Conservation (phyloP, 2,113 vertebrate species). For the Centrocercus urophasianus region DNA sequence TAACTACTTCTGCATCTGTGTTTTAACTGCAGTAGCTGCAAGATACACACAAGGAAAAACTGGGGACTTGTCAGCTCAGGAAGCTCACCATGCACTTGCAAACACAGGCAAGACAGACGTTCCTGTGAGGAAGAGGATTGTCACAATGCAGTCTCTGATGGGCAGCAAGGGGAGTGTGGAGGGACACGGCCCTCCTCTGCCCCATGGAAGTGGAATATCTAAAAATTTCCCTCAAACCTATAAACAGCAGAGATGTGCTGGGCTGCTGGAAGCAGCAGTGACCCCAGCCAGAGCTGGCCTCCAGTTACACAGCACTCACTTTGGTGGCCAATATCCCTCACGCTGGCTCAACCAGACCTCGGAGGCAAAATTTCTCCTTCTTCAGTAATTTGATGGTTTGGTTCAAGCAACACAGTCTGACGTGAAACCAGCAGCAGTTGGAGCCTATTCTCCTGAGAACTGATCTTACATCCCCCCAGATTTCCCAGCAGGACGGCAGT, state of each 20-base stretch:
- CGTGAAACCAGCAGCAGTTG: background rate
- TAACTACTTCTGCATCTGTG: background rate
- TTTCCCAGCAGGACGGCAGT: background rate
- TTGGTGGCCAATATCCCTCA: background rate
- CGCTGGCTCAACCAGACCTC: background rate
- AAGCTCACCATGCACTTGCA: slow-evolving; percentile 24
- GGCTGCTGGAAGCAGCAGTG: background rate
- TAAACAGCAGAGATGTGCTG: background rate
- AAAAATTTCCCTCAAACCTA: background rate
- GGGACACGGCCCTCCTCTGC: background rate
- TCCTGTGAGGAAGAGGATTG: slow-evolving; percentile 46
- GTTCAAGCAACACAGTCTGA: background rate
- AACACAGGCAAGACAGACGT: background rate
- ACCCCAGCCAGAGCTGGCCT: background rate
- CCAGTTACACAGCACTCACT: background rate
- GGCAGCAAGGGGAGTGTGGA: background rate
- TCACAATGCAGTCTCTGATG: background rate
- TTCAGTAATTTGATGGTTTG: background rate
- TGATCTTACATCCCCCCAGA: background rate
- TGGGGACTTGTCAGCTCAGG: background rate
- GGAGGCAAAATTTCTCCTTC: background rate
- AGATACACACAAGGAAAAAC: slow-evolving; percentile 7
- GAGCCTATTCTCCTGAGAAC: background rate
- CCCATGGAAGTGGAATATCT: background rate
- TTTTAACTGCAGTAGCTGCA: background rate